Evolutionary conservation across 2,888 invertebrate species (phyloP), one percentile per base, ranked within the genome.

Genomic region (Pseudococcus jackbeardsleyi): DNA sequence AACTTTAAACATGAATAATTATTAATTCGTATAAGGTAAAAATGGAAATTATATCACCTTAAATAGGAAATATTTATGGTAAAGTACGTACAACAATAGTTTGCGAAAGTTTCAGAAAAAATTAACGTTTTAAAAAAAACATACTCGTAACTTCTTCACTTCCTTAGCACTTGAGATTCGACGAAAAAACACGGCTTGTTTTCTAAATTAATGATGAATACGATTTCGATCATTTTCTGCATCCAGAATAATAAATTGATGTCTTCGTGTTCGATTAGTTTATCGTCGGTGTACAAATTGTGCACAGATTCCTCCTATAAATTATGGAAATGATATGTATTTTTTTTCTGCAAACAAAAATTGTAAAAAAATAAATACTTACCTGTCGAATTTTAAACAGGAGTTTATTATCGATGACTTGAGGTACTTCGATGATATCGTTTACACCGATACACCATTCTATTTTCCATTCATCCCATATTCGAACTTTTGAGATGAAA

Each of bases 361-460:
- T 46, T 12, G 19, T 19, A 48, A 86, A 42, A 19, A 50, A 64
- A 19, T 12, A n/a, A 4, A 17, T 92, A 96, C n/a, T n/a, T n/a
- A n/a, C 96, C 94, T 96, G 95, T 92, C 95, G 94, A 88, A 96
- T 93, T 90, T 94, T 94, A 89, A 96, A 93, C 88, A 95, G 91
- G 5, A 96, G 93, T 90, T 94, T 94, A 88, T 94, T 93, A 1
- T 92, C 93, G 33, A 91, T 90, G 50, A 95, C 92, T 89, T 92
- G 91, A 1, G 95, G 95, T 17, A 94, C 93, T 15, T 94, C 95
- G 90, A 95, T 93, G 86, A 96, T 93, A 90, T 95, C 95, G 91
- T 95, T 95, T 85, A 96, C 93, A 89, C 94, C 93, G 33, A 95
- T 93, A 54, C 93, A 93, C 96, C 96, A 96, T 91, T 95, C 95